Conservation (phyloP, 2,797 vertebrate genomes). For the Crypturellus tataupa region DNA sequence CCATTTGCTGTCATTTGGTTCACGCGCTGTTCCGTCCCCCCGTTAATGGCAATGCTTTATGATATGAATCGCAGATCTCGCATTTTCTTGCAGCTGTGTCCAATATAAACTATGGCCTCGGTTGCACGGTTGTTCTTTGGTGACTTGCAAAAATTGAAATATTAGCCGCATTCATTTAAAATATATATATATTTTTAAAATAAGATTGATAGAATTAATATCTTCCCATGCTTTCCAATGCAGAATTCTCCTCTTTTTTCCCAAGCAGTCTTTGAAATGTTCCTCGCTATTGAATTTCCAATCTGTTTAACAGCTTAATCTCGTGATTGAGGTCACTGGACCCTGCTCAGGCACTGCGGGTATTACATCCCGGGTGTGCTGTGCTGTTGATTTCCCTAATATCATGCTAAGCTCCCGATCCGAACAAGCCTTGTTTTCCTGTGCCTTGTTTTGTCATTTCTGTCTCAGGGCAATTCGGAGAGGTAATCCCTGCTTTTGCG, state of each 20-base stretch:
- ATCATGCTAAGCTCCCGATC: slow-evolving; percentile 45
- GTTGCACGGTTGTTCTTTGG: slow-evolving; percentile 2
- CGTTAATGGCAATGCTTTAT: slow-evolving; percentile 43
- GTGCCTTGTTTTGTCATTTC: neutral
- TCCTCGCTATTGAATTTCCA: slow-evolving; percentile 63
- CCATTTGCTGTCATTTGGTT: slow-evolving; percentile 49
- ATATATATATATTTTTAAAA: neutral
- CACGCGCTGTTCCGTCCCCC: slow-evolving; percentile 32
- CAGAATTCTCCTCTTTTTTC: slow-evolving; percentile 19
- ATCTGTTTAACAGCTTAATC: slow-evolving; percentile 76
- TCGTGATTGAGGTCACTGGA: slow-evolving; percentile 71
- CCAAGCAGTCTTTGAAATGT: neutral
- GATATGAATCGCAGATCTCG: slow-evolving; percentile 26
- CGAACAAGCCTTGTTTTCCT: slow-evolving; percentile 1
- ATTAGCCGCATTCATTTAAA: neutral
- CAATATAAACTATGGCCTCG: slow-evolving; percentile 36
- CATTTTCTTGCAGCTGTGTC: slow-evolving; percentile 42
- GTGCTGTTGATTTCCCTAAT: slow-evolving; percentile 64
- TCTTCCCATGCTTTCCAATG: slow-evolving; percentile 30
- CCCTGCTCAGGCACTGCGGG: slow-evolving; percentile 27
- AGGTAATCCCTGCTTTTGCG: neutral
- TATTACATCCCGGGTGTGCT: slow-evolving; percentile 50
- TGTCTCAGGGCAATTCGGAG: neutral
- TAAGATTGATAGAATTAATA: slow-evolving; percentile 1
- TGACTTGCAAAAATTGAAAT: neutral